Evolutionary conservation across 2,888 invertebrate species (phyloP), one percentile per base, ranked within the genome.

Genomic region (Cybosia mesomella): DNA sequence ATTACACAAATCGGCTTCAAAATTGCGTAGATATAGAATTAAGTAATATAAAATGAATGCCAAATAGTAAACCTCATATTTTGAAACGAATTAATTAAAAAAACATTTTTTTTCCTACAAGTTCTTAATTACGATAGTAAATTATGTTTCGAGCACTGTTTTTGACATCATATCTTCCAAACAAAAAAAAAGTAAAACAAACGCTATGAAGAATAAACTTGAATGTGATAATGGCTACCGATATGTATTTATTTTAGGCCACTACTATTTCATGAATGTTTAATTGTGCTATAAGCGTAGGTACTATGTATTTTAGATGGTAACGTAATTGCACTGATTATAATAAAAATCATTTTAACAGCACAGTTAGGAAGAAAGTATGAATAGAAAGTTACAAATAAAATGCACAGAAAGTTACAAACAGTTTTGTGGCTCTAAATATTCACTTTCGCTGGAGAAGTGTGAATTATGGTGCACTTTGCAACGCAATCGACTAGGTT

Each of bases 401-500:
- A 78, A 81, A 82, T 82, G 82, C 78, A 78, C n/a, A n/a, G n/a
- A n/a, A n/a, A n/a, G n/a, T n/a, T n/a, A n/a, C n/a, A 81, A 81
- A 49, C 59, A 78, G 68, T 67, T 59, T 72, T 73, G 71, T 71
- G 72, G 67, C 66, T 77, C 62, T 68, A 70, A 72, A 66, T 74
- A 66, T 74, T 81, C 69, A 82, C 83, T 82, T 82, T 82, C 83
- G 66, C 80, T 49, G 28, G 75, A 72, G 73, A 49, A 64, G 73
- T 68, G 74, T 84, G 77, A 86, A 75, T 77, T 83, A 85, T 80
- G 81, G 80, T 80, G 82, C 85, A 83, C 84, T 84, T 82, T 77
- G 74, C 77, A 64, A 58, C 72, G 76, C 73, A 77, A 85, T 85
- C 81, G 79, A 69, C 74, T 71, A 72, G 64, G 77, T 73, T 72